These are phyloP conservation scores for Hydropsyche betteni DNA, from an alignment of 2,888 invertebrate genomes.

Conservation along the genomic window DNA sequence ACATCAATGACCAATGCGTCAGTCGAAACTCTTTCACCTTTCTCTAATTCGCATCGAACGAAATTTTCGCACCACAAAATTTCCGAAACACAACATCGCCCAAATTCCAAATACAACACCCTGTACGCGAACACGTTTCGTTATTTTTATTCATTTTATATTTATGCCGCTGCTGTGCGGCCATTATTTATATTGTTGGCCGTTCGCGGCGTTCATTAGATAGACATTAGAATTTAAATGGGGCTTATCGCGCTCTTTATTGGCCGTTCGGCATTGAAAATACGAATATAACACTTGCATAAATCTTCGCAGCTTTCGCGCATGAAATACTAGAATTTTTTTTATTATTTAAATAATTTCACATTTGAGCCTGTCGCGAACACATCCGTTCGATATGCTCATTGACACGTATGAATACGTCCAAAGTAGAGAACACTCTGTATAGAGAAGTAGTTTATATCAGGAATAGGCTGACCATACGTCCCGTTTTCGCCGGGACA, in stretches of 20 bases:
- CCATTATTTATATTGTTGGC: conserved; percentile 28
- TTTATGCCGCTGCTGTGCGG: conserved; percentile 1
- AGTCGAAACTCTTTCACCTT: too few relatives aligned
- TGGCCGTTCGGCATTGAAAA: conserved; percentile 33
- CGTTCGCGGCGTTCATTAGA: conserved; percentile 32
- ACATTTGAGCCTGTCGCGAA: too few relatives aligned
- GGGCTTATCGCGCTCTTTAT: conserved; percentile 32
- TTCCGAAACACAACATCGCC: neutral
- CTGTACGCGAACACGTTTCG: neutral
- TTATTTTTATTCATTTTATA: conserved; percentile 23
- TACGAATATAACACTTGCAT: conserved; percentile 33
- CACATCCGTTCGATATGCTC: too few relatives aligned
- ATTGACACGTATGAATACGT: too few relatives aligned
- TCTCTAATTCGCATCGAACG: neutral
- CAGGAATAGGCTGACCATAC: too few relatives aligned
- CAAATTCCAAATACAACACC: too few relatives aligned
- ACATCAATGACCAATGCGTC: too few relatives aligned
- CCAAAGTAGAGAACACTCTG: too few relatives aligned
- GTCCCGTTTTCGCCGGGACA: too few relatives aligned
- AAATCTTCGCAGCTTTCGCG: conserved; percentile 16
- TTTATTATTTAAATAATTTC: too few relatives aligned
- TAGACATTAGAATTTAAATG: conserved; percentile 33
- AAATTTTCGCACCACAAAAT: conserved; percentile 6
- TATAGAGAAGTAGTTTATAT: conserved; percentile 2
- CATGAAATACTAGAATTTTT: too few relatives aligned